Conservation (phyloP, 2,113 vertebrate genomes). For the Esox niger region DNA sequence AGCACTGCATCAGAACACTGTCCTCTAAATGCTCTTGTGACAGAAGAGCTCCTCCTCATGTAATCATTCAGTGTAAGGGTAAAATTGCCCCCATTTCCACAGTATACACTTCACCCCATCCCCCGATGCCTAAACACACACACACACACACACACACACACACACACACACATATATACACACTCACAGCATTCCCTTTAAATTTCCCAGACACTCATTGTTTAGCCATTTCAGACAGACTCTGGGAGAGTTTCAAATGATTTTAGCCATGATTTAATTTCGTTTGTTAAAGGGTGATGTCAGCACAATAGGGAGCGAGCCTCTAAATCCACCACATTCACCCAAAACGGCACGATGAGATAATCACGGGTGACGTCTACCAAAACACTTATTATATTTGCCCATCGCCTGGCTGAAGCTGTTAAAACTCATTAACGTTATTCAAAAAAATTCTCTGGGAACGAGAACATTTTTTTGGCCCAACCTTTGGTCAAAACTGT, state of each 20-base stretch:
- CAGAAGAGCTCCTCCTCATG: slow-evolving; percentile 40
- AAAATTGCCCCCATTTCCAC: slow-evolving; percentile 65
- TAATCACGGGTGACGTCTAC: slow-evolving; percentile 86
- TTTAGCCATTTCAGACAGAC: slow-evolving; percentile 65
- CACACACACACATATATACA: too few relatives aligned
- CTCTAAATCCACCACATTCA: slow-evolving; percentile 89
- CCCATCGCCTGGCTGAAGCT: slow-evolving; percentile 88
- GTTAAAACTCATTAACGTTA: slow-evolving; percentile 90
- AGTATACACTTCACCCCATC: slow-evolving; percentile 34
- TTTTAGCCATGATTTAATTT: slow-evolving; percentile 80
- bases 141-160: background rate
- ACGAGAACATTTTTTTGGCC: slow-evolving; percentile 56
- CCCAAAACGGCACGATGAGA: slow-evolving; percentile 84
- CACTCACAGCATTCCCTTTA: slow-evolving; percentile 49
- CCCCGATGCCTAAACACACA: slow-evolving; percentile 42
- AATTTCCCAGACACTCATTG: slow-evolving; percentile 73
- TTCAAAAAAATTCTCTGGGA: slow-evolving; percentile 70
- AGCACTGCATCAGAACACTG: slow-evolving; percentile 20
- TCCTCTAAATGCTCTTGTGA: slow-evolving; percentile 41
- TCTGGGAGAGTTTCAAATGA: slow-evolving; percentile 75
- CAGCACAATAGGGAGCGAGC: slow-evolving; percentile 84
- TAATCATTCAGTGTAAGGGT: slow-evolving; percentile 60
- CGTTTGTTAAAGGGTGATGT: slow-evolving; percentile 79
- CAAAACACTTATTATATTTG: slow-evolving; percentile 93
- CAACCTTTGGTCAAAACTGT: slow-evolving; percentile 68